Base-by-base conservation (phyloP, 2,113 vertebrate genomes). In the Cryptotis parvus region DNA sequence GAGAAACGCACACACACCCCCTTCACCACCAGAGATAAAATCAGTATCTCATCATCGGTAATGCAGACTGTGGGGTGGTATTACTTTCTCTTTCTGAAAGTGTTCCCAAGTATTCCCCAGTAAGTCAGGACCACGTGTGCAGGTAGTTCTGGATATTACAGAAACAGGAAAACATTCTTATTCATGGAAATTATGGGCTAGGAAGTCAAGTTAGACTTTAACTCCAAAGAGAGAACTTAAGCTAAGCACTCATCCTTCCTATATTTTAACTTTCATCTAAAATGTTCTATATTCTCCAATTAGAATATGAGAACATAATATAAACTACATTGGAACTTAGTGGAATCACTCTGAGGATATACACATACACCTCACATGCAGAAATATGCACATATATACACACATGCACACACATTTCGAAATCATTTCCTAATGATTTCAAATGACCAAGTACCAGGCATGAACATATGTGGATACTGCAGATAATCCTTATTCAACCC, bases 81-180 rank as follows among this genome's bases (percentile, higher is more conserved):
- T 77, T 29, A 55, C 39, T 52, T 92, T 16, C 43, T 92, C 16
- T 76, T 45, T 90, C 37, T 70, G 90, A 65, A 93, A 88, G 2
- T 24, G 20, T 41, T 3, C 33, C 85, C 45, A n/a, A 86, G 31
- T 43, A 49, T 84, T 76, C 76, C 78, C 37, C 45, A 31, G 37
- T 74, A 65, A 80, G 15, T 27, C 37, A 63, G 14, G 4, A n/a
- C 22, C 55, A 35, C 6, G 87, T 33, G 41, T 20, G 52, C 22
- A 49, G 18, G 29, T 6, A 68, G 29, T 14, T 75, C 35, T 49
- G 69, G 27, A 20, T 29, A 33, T 58, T 85, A 55, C 45, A 79
- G n/a, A 80, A 65, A 7, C 9, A 70, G 37, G 63, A 58, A 87
- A 29, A 4, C 74, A 80, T 20, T 45, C 3, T 1, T 58, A 24